These are phyloP conservation scores for Hedychridium roseum DNA, from an alignment of 2,888 invertebrate genomes.

Conservation along the genomic window DNA sequence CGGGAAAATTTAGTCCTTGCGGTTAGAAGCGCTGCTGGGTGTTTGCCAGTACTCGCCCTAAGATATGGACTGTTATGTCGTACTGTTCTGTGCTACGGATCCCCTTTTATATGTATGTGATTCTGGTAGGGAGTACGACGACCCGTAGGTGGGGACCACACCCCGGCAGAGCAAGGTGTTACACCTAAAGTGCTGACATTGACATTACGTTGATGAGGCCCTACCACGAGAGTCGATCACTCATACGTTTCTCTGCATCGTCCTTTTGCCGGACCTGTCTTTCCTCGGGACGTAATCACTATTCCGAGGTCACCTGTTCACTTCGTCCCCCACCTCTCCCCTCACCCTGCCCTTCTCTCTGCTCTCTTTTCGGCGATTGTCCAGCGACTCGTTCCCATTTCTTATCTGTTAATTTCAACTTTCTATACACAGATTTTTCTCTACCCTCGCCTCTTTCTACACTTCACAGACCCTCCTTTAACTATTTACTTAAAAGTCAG, in stretches of 20 bases:
- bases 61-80: slow-evolving; percentile 51
- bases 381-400: too few relatives aligned
- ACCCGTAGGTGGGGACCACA: slow-evolving; percentile 49
- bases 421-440: too few relatives aligned
- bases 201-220: slow-evolving; percentile 46
- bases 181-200: slow-evolving; percentile 52
- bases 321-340: background rate
- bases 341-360: background rate
- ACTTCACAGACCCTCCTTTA: too few relatives aligned
- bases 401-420: too few relatives aligned
- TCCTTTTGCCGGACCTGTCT: slow-evolving; percentile 11
- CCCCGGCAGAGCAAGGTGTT: slow-evolving; percentile 46
- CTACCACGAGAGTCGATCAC: slow-evolving; percentile 18
- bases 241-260: too few relatives aligned
- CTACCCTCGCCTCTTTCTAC: too few relatives aligned
- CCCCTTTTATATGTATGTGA: slow-evolving; percentile 56
- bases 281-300: slow-evolving; percentile 1
- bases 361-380: background rate
- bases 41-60: slow-evolving; percentile 58
- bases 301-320: slow-evolving; percentile 25
- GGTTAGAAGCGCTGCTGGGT: slow-evolving; percentile 54
- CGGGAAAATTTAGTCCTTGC: slow-evolving; percentile 13
- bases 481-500: too few relatives aligned
- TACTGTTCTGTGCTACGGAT: slow-evolving; percentile 34
- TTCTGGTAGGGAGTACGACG: slow-evolving; percentile 53